phyloP scores from a whole-genome alignment of 1,140 invertebrate species.

The Acarapis woodi region DNA sequence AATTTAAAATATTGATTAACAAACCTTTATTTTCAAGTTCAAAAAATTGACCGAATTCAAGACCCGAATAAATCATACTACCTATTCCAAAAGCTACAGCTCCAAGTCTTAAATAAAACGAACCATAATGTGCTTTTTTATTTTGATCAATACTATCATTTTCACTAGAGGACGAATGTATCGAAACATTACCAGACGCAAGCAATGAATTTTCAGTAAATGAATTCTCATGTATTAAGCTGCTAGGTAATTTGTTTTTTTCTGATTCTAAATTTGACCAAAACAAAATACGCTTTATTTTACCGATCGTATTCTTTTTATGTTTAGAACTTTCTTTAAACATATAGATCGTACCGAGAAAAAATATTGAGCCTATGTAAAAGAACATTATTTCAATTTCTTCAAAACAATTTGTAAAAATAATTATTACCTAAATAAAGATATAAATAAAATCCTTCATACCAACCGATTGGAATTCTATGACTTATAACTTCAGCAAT shows the following conservation, averaged over 20 bases:
- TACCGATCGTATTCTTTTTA: neutral
- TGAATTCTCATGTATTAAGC: no score
- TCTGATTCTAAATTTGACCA: neutral
- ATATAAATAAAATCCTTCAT: slow-evolving; percentile 49
- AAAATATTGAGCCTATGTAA: slow-evolving; percentile 69
- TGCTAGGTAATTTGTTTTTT: no score
- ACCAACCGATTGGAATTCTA: slow-evolving; percentile 17
- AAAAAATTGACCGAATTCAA: slow-evolving; percentile 76
- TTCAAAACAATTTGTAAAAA: no score
- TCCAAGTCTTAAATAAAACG: slow-evolving; percentile 72
- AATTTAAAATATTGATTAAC: no score
- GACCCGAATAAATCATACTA: slow-evolving; percentile 72
- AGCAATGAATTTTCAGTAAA: neutral
- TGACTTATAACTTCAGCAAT: slow-evolving; percentile 27
- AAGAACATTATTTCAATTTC: no score
- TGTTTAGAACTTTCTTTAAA: slow-evolving; percentile 22
- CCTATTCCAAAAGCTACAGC: slow-evolving; percentile 79
- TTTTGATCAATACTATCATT: neutral
- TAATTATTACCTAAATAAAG: slow-evolving; percentile 59
- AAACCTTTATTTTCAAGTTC: slow-evolving; percentile 48
- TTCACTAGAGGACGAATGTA: slow-evolving; percentile 1
- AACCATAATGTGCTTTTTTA: slow-evolving; percentile 29
- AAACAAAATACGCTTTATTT: neutral
- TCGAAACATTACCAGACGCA: neutral
- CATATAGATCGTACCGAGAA: slow-evolving; percentile 52